Evolutionary conservation across 2,113 vertebrate species (phyloP), one percentile per base, ranked within the genome.

Genomic region (Prietella phreatophila): DNA sequence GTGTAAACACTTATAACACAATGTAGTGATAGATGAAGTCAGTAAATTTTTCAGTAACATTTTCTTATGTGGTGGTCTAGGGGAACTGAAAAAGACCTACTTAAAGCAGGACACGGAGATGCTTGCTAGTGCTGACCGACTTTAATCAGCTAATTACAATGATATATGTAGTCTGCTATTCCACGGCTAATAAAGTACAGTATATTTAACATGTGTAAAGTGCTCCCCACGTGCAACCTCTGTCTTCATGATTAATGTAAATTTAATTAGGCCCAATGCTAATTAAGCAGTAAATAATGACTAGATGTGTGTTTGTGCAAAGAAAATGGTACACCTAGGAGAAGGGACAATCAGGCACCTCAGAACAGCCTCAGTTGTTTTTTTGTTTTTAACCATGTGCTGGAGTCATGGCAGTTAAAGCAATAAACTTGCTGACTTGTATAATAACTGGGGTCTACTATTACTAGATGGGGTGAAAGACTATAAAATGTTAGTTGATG

Each of bases 201-300:
- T 93, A 94, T 94, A 91, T 80, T 94, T 94, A 94, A 94, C 93
- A 95, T 91, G 92, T 94, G 93, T 93, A 94, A 94, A 94, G 91
- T 89, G 91, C 81, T 94, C 93, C 94, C 94, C 90, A 82, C 92
- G 92, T 90, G 33, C 89, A 92, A 92, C 93, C 92, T 93, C 93
- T 93, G 94, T 95, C 94, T 94, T 85, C 89, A 92, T 95, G 94
- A 96, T 96, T 95, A 94, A 96, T 95, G 93, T 91, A 91, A 92
- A 94, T 94, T 94, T 94, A 94, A 95, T 95, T 95, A 95, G 92
- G 91, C 92, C 2, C 89, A 36, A 91, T 78, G 89, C 93, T 95
- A 95, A 96, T 96, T 95, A 95, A 93, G 93, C 92, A 90, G 92
- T 94, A 95, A 94, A 94, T 95, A 95, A 95, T 94, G 94, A 95